Evolutionary conservation across 1,140 invertebrate species (phyloP).

Genomic region (Nasonia vitripennis): DNA sequence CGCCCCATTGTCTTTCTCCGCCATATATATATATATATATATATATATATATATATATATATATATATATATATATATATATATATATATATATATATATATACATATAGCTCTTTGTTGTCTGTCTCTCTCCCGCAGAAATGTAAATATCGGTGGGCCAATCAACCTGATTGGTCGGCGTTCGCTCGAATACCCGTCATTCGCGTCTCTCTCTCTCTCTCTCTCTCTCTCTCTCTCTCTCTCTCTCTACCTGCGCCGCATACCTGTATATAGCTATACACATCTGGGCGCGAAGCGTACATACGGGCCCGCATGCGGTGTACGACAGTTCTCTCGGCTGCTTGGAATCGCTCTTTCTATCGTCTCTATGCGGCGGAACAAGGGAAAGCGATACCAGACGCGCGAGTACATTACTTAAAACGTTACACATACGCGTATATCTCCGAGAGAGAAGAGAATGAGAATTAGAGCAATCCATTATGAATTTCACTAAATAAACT

Average conservation of each 20-base stretch:
- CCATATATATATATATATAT: too few relatives aligned
- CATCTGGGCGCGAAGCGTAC: background rate
- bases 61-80: background rate
- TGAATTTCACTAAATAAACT: background rate
- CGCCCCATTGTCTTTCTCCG: too few relatives aligned
- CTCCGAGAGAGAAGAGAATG: too few relatives aligned
- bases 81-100: background rate
- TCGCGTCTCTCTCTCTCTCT: too few relatives aligned
- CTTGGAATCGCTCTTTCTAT: slow-evolving; percentile 1
- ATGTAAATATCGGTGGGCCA: slow-evolving; percentile 69
- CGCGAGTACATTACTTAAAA: too few relatives aligned
- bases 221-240: too few relatives aligned
- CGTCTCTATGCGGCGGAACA: background rate
- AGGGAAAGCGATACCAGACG: background rate
- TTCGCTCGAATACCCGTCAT: slow-evolving; percentile 64
- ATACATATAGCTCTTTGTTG: background rate
- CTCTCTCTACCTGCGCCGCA: slow-evolving; percentile 30
- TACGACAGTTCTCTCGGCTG: background rate
- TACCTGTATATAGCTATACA: background rate
- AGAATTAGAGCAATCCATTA: background rate
- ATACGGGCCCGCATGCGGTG: background rate
- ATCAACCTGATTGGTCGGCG: slow-evolving; percentile 69
- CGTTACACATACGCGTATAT: too few relatives aligned
- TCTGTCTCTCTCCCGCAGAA: slow-evolving; percentile 61
- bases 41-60: background rate